These are phyloP conservation scores for Neoarius graeffei DNA, from an alignment of 2,113 vertebrate genomes.

Conservation along the genomic window DNA sequence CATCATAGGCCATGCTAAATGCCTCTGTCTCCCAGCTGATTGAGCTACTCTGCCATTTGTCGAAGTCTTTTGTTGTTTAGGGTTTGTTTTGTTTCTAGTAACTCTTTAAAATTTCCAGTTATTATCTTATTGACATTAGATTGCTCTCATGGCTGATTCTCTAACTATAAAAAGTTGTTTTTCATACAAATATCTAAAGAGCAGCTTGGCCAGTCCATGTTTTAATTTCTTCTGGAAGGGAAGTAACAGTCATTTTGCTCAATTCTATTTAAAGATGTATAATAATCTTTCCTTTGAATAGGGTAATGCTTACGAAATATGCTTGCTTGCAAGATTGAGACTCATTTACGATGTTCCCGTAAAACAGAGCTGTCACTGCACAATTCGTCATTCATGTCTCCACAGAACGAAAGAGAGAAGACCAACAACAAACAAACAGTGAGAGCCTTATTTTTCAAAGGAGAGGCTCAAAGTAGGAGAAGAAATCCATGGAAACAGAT, in stretches of 20 bases:
- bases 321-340: slow-evolving; percentile 55
- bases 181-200: slow-evolving; percentile 46
- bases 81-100: slow-evolving; percentile 38
- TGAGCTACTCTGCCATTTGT: slow-evolving; percentile 54
- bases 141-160: slow-evolving; percentile 55
- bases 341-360: slow-evolving; percentile 62
- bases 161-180: slow-evolving; percentile 56
- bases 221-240: slow-evolving; percentile 57
- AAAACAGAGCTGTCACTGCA: slow-evolving; percentile 60
- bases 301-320: slow-evolving; percentile 59
- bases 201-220: slow-evolving; percentile 33
- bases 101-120: slow-evolving; percentile 37
- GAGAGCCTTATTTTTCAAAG: slow-evolving; percentile 64
- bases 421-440: slow-evolving; percentile 73
- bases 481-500: slow-evolving; percentile 77
- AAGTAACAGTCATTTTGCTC: slow-evolving; percentile 52
- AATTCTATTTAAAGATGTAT: slow-evolving; percentile 69
- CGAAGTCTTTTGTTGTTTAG: slow-evolving; percentile 59
- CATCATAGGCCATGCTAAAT: slow-evolving; percentile 22
- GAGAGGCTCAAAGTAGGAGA: slow-evolving; percentile 56
- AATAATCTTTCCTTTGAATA: slow-evolving; percentile 61
- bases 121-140: slow-evolving; percentile 35
- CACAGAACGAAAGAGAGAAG: slow-evolving; percentile 44
- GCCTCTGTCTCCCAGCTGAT: slow-evolving; percentile 52
- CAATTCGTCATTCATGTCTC: slow-evolving; percentile 70